phyloP scores from a whole-genome alignment of 2,797 vertebrate species.

The Sphenopsis melanotis region DNA sequence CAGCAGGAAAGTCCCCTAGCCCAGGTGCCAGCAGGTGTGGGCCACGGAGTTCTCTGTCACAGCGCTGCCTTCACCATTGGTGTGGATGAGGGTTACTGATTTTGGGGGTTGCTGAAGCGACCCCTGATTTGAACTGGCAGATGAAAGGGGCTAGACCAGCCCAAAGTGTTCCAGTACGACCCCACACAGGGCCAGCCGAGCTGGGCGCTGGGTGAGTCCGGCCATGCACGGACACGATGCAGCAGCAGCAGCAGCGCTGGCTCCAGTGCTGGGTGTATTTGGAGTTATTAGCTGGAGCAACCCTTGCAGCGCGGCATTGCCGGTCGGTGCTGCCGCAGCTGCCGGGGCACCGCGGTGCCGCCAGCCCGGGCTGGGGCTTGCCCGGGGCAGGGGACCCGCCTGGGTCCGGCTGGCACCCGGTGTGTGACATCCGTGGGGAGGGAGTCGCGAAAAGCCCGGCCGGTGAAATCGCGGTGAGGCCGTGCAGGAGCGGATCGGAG shows the following conservation, averaged over 20 bases:
- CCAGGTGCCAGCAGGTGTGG: neutral
- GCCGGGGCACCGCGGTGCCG: neutral
- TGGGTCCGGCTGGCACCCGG: neutral
- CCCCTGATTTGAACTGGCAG: neutral
- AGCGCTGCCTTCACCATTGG: fast-evolving
- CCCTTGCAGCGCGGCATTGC: neutral
- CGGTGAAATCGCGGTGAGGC: fast-evolving
- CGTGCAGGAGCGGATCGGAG: neutral
- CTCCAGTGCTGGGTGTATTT: neutral
- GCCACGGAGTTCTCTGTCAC: fast-evolving
- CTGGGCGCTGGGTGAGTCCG: fast-evolving
- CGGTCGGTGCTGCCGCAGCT: neutral
- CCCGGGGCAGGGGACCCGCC: neutral
- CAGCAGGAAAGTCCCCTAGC: neutral
- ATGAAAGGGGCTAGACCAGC: neutral
- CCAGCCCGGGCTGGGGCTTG: neutral
- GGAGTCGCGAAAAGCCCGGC: fast-evolving
- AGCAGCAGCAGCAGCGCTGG: neutral
- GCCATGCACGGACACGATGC: neutral
- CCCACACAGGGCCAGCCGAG: fast-evolving
- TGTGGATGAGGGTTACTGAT: neutral
- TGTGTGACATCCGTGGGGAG: neutral
- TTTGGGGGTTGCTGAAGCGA: fast-evolving
- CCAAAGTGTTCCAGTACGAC: fast-evolving
- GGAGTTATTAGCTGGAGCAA: neutral